Evolutionary conservation across 2,888 invertebrate genomes (phyloP).

Genomic region (Acrobasis repandana): DNA sequence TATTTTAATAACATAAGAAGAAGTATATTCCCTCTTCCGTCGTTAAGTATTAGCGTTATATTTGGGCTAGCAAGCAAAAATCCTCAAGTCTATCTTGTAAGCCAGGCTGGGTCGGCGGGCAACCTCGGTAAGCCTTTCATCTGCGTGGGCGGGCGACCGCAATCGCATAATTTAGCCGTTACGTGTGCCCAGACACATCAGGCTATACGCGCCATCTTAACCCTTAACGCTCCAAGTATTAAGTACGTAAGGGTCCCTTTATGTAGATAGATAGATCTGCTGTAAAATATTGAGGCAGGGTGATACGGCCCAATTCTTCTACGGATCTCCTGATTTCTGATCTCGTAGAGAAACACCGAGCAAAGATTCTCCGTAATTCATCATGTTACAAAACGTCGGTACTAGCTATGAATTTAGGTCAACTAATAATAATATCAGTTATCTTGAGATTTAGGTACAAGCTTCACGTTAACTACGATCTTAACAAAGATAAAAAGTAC

Average conservation of each 20-base stretch:
- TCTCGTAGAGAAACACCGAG: too few species aligned
- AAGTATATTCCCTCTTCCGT: neutral
- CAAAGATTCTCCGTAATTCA: too few species aligned
- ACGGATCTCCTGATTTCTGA: too few species aligned
- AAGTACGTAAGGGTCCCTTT: constrained; percentile 30
- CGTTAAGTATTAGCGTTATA: constrained; percentile 23
- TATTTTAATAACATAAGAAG: neutral
- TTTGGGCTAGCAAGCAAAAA: constrained; percentile 41
- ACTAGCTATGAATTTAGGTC: too few species aligned
- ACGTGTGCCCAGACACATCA: constrained; percentile 39
- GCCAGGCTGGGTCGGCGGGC: constrained; percentile 43
- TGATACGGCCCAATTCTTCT: neutral
- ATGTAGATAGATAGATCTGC: constrained; percentile 15
- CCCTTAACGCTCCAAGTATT: constrained; percentile 31
- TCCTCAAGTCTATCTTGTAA: constrained; percentile 43
- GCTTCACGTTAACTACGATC: too few species aligned
- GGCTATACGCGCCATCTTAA: constrained; percentile 29
- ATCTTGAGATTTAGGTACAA: too few species aligned
- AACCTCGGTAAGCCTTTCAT: constrained; percentile 59
- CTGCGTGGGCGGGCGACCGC: constrained; percentile 41
- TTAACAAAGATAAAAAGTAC: too few species aligned
- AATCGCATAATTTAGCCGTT: constrained; percentile 53
- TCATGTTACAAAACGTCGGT: too few species aligned
- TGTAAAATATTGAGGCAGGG: neutral
- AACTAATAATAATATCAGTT: too few species aligned